Conservation (phyloP, 2,888 invertebrate species). For the Mythimna vitellina region DNA sequence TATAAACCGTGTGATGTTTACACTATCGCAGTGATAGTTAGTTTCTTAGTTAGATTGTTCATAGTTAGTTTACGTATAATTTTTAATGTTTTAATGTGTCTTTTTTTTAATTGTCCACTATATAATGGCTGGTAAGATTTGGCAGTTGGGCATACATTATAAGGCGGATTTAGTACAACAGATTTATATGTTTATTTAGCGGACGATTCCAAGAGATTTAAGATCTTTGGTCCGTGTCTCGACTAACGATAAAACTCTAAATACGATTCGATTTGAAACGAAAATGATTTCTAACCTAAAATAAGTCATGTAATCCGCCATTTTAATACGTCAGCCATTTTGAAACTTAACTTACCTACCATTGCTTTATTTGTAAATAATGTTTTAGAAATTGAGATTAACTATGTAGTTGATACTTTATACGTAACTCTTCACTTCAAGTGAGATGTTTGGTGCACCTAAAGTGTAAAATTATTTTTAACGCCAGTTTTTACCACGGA, state of each 20-base stretch:
- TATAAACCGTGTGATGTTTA: slow-evolving; percentile 84
- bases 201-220: slow-evolving; percentile 57
- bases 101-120: slow-evolving; percentile 65
- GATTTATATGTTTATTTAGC: slow-evolving; percentile 61
- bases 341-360: slow-evolving; percentile 72
- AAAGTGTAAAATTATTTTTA: slow-evolving; percentile 62
- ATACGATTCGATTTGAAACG: slow-evolving; percentile 57
- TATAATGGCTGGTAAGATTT: slow-evolving; percentile 62
- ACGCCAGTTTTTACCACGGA: slow-evolving; percentile 55
- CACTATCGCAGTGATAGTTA: slow-evolving; percentile 84
- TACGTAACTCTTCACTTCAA: slow-evolving; percentile 66
- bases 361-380: slow-evolving; percentile 83
- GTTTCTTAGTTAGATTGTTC: slow-evolving; percentile 81
- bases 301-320: slow-evolving; percentile 65
- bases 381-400: slow-evolving; percentile 75
- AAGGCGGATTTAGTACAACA: slow-evolving; percentile 80
- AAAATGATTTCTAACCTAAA: slow-evolving; percentile 58
- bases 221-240: slow-evolving; percentile 51
- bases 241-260: slow-evolving; percentile 47
- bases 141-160: slow-evolving; percentile 60
- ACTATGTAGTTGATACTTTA: slow-evolving; percentile 66
- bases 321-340: slow-evolving; percentile 71
- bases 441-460: slow-evolving; percentile 76
- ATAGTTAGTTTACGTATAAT: slow-evolving; percentile 79
- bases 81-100: slow-evolving; percentile 78